Conservation (phyloP, 2,797 vertebrate species). For the Huso huso region DNA sequence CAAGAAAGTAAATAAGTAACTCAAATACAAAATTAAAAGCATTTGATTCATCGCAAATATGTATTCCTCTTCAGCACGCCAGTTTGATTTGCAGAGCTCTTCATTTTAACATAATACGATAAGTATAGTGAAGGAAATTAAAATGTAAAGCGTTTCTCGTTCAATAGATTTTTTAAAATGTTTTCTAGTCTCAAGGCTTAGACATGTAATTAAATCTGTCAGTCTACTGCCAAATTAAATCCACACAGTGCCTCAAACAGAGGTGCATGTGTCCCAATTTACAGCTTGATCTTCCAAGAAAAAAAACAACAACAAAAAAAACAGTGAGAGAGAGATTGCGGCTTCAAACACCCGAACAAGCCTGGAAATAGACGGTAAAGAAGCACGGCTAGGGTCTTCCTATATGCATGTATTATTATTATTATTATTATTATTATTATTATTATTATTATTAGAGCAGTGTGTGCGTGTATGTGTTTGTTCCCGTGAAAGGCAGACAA, state of each 20-base stretch:
- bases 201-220: constrained; percentile 1
- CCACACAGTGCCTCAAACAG: background rate
- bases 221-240: constrained; percentile 4
- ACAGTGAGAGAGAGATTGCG: background rate
- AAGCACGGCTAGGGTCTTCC: background rate
- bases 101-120: background rate
- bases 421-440: background rate
- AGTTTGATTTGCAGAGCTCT: background rate
- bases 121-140: constrained; percentile 4
- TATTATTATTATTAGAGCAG: background rate
- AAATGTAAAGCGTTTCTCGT: constrained; percentile 1
- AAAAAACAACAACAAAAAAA: background rate
- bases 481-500: too few relatives aligned
- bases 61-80: background rate
- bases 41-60: background rate
- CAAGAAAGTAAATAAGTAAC: too few relatives aligned
- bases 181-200: background rate
- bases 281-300: background rate
- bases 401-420: background rate
- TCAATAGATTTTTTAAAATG: background rate
- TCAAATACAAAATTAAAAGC: too few relatives aligned
- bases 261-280: background rate
- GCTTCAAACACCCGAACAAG: too few relatives aligned
- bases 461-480: constrained; percentile 6
- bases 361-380: background rate